phyloP scores from a whole-genome alignment of 92 coral and sea anemone genomes.

The Bergia puertoricense region DNA sequence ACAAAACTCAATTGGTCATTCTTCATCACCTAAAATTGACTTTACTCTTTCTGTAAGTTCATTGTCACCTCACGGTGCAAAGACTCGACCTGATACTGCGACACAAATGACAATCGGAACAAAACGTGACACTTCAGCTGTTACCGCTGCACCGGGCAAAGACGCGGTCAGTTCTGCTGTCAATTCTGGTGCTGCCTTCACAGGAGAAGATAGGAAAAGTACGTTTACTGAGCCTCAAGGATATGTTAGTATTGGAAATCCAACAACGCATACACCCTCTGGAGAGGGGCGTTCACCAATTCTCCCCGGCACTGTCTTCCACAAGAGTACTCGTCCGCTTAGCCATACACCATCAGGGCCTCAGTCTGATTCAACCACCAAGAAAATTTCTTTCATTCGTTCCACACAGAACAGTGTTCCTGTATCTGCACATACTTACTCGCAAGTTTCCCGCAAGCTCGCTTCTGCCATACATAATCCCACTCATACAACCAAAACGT shows the following conservation, averaged over 20 bases:
- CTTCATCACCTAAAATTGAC: neutral
- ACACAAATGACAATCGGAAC: slow-evolving; percentile 20
- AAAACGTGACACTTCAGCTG: slow-evolving; percentile 38
- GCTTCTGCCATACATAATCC: neutral
- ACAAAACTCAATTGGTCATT: neutral
- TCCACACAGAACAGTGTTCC: neutral
- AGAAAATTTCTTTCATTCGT: neutral
- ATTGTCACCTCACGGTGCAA: neutral
- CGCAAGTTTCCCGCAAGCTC: neutral
- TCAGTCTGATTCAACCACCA: neutral
- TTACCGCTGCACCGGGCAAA: slow-evolving; percentile 38
- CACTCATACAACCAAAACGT: neutral
- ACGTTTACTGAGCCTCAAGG: slow-evolving; percentile 36
- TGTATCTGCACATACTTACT: neutral
- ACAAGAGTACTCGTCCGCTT: neutral
- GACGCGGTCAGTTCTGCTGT: slow-evolving; percentile 32
- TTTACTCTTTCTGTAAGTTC: slow-evolving; percentile 1
- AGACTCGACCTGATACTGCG: slow-evolving; percentile 18
- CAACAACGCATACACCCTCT: slow-evolving; percentile 13
- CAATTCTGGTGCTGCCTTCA: slow-evolving; percentile 23
- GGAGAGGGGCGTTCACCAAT: neutral
- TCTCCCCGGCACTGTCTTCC: neutral
- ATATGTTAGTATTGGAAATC: slow-evolving; percentile 38
- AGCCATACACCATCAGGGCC: neutral
- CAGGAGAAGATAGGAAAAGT: slow-evolving; percentile 37